Evolutionary conservation across 2,113 vertebrate species (phyloP).

Genomic region (Hippocampus barbouri): DNA sequence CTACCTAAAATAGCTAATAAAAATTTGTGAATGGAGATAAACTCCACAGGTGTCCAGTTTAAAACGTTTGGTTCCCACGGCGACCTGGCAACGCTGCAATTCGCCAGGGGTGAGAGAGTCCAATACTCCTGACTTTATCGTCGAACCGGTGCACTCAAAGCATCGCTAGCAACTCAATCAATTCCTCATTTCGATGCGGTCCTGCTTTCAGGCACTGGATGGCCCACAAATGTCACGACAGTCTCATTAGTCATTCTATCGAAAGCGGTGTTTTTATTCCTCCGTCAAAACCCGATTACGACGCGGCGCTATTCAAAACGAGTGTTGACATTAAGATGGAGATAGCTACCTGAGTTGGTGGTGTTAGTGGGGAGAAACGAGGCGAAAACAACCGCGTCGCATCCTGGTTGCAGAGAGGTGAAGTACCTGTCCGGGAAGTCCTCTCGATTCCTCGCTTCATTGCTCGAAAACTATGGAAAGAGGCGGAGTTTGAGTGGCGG

Average conservation of each 20-base stretch:
- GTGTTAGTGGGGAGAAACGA: background rate
- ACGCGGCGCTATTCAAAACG: constrained; percentile 12
- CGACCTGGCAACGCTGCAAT: constrained; percentile 28
- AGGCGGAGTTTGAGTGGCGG: constrained; percentile 1
- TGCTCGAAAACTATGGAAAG: constrained; percentile 12
- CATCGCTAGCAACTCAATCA: background rate
- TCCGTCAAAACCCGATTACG: background rate
- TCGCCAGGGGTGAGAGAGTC: constrained; percentile 31
- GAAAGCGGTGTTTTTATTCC: constrained; percentile 29
- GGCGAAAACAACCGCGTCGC: constrained; percentile 40
- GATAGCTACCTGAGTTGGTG: background rate
- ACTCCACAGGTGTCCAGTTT: constrained; percentile 49
- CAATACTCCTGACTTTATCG: constrained; percentile 9
- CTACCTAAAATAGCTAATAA: background rate
- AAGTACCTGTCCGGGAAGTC: background rate
- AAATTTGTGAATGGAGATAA: background rate
- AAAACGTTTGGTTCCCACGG: constrained; percentile 21
- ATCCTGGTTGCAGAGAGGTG: background rate
- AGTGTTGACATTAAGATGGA: background rate
- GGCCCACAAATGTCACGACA: constrained; percentile 11
- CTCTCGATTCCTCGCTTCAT: constrained; percentile 10
- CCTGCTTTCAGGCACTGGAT: background rate
- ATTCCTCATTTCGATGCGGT: rapidly evolving
- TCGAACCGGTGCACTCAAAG: background rate
- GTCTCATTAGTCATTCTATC: constrained; percentile 59